Percentiles rank a stretch among this genome's conserved stretches.
Conservation (phyloP, 1,140 invertebrate genomes). For the Drosophila parvula region DNA sequence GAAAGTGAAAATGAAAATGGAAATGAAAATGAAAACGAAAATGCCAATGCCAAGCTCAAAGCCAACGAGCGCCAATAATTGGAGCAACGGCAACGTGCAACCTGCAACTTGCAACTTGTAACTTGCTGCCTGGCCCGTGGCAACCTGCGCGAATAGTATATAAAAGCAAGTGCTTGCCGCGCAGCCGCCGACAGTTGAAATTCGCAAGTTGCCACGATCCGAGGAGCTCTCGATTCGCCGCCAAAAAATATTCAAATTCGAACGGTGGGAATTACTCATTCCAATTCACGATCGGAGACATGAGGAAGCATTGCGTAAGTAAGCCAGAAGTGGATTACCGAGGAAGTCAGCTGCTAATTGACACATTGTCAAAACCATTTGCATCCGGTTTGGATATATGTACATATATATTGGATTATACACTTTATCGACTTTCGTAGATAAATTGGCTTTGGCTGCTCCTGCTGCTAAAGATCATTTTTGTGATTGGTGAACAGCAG, state of each 20-base stretch:
- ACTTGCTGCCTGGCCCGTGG: constrained; percentile 20
- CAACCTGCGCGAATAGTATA: constrained; percentile 53
- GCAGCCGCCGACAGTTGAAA: constrained; percentile 71
- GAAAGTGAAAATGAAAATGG: constrained; percentile 66
- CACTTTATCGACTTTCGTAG: constrained; percentile 23
- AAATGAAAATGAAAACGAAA: constrained; percentile 68
- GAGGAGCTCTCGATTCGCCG: constrained; percentile 37
- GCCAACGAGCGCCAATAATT: constrained; percentile 62
- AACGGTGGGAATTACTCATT: constrained; percentile 37
- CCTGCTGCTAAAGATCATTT: constrained; percentile 39
- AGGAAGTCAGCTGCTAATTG: constrained; percentile 41
- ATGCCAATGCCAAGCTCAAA: constrained; percentile 78
- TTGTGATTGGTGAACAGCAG: constrained; percentile 48
- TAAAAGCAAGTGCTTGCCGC: constrained; percentile 76
- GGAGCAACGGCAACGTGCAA: constrained; percentile 58
- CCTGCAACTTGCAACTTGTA: constrained; percentile 29
- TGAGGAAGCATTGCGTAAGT: constrained; percentile 80
- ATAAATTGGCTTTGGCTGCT: constrained; percentile 59
- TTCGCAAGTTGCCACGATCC: constrained; percentile 24
- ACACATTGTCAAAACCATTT: constrained; percentile 19
- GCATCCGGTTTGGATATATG: constrained; percentile 25
- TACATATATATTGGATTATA: constrained; percentile 16
- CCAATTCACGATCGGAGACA: constrained; percentile 15
- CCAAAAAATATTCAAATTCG: constrained; percentile 33
- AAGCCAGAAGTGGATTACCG: constrained; percentile 44